Percentiles rank a stretch among this genome's conserved stretches.
phyloP scores from a whole-genome alignment of 2,888 invertebrate genomes.

The Calameuta filiformis region DNA sequence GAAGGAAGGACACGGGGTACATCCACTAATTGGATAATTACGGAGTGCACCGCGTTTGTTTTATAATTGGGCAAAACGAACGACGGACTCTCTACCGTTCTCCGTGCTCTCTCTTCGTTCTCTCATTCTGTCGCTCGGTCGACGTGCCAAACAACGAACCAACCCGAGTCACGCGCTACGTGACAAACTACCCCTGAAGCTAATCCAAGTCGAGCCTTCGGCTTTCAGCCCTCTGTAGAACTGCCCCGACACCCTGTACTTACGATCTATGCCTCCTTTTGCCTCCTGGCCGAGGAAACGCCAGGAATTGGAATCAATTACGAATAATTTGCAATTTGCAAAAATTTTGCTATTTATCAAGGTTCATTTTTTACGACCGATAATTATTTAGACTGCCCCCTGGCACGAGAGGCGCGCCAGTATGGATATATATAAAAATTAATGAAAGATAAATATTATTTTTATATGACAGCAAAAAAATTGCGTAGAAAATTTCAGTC shows the following conservation, averaged over 20 bases:
- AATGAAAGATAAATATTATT: not conserved
- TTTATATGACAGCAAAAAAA: not conserved
- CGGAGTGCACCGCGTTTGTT: constrained; percentile 63
- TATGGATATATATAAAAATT: not conserved
- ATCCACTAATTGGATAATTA: constrained; percentile 66
- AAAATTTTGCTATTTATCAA: not conserved
- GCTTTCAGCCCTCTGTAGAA: not conserved
- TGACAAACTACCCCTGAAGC: constrained; percentile 64
- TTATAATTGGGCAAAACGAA: constrained; percentile 64
- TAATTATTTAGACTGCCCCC: not conserved
- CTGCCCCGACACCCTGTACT: not conserved
- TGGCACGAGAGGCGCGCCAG: not conserved
- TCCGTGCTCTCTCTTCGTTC: constrained; percentile 36
- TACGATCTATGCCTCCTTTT: not conserved
- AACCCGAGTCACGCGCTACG: constrained; percentile 64
- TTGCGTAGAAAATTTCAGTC: not conserved
- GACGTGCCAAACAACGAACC: constrained; percentile 64
- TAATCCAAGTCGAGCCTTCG: constrained; percentile 46
- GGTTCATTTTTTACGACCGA: not conserved
- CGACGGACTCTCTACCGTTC: constrained; percentile 27
- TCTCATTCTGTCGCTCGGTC: constrained; percentile 40
- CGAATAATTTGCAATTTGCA: not conserved
- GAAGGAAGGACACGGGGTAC: constrained; percentile 34
- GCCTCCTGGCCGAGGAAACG: constrained; percentile 28
- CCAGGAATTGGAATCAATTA: constrained; percentile 25